Evolutionary conservation across 2,113 vertebrate species (phyloP), one percentile per base, ranked within the genome.

Genomic region (Eurystomus gularis): DNA sequence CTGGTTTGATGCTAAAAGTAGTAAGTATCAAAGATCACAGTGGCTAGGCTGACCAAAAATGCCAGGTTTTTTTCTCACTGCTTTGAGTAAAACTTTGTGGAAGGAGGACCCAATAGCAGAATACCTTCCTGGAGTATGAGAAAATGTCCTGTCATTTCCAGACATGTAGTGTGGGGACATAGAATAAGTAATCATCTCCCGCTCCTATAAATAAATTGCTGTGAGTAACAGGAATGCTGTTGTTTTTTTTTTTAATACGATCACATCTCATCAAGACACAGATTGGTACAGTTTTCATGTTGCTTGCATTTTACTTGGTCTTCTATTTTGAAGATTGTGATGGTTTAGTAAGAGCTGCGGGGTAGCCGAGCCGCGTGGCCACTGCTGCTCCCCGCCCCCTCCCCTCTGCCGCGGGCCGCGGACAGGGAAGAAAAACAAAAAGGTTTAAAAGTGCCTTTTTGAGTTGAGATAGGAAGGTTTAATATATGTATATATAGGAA

Each of bases 31-130:
- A 71, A 86, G 61, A 51, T 62, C 5, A 6, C 20, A 58, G 3
- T 66, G 58, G 37, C 13, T 57, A 35, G 54, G 9, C 17, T 69
- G 6, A 81, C n/a, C 10, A 60, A 52, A 87, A 90, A 42, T 70
- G 11, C 3, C 3, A 4, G 0, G 0, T 9, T 58, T 37, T 57
- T 87, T 37, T 6, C 13, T 54, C 7, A 1, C 21, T 83, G 23
- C 52, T 91, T 91, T 87, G 54, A 77, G 6, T 80, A 54, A 58
- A 37, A 61, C 26, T 70, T 66, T 24, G 7, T 64, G 57, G 28
- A 70, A 55, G 13, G 20, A 75, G 28, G 15, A 31, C 17, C 4
- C 21, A 39, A 35, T 7, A n/a, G 28, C 42, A 55, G 24, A 83
- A 26, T 52, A 16, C 18, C 48, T 86, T 62, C 16, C 21, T 35